phyloP scores from a whole-genome alignment of 1,140 invertebrate genomes.

The Acromyrmex charruanus region DNA sequence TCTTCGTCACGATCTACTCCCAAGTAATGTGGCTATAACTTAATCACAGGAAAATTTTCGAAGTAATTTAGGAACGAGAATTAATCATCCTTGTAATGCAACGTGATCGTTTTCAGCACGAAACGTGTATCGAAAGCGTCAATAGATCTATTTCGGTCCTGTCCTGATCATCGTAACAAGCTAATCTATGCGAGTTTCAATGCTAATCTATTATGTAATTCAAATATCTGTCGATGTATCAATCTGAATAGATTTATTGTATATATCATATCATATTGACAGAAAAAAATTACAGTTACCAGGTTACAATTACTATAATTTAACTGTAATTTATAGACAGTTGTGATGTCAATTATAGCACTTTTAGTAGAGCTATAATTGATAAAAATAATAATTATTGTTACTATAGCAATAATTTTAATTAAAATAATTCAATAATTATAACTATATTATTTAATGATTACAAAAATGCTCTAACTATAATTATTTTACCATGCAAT shows the following conservation, averaged over 20 bases:
- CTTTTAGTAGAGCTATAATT: too few relatives aligned
- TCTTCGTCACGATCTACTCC: slow-evolving; percentile 51
- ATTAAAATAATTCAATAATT: too few relatives aligned
- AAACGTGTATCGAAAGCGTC: slow-evolving; percentile 40
- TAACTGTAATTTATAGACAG: too few relatives aligned
- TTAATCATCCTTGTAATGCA: slow-evolving; percentile 31
- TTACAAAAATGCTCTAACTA: too few relatives aligned
- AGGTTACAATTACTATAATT: too few relatives aligned
- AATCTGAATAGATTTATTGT: neutral
- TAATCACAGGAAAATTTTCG: slow-evolving; percentile 54
- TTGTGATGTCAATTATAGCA: too few relatives aligned
- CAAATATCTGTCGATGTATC: neutral
- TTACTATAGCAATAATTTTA: too few relatives aligned
- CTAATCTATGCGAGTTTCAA: slow-evolving; percentile 6
- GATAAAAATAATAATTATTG: too few relatives aligned
- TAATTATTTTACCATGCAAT: too few relatives aligned
- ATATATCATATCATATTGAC: too few relatives aligned
- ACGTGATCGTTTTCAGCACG: slow-evolving; percentile 21
- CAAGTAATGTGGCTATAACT: slow-evolving; percentile 43
- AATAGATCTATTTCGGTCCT: slow-evolving; percentile 16
- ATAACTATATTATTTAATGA: too few relatives aligned
- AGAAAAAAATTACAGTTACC: too few relatives aligned
- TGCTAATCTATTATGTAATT: neutral
- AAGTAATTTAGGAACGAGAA: slow-evolving; percentile 55
- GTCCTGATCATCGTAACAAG: neutral